Conservation (phyloP, 2,113 vertebrate species). For the Ailurus styani region DNA sequence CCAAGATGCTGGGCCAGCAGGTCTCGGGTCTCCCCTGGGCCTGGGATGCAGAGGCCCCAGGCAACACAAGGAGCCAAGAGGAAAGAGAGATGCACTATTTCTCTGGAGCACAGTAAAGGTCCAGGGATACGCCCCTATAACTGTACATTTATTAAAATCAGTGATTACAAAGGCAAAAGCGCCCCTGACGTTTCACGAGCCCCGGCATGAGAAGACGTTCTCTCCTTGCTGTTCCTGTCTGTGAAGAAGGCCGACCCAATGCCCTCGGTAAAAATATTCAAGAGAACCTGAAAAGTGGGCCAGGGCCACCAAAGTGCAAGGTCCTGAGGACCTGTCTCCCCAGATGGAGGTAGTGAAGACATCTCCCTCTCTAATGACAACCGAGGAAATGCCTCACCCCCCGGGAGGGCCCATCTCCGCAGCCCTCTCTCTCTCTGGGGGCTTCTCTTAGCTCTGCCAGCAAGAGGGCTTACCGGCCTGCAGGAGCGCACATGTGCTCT, state of each 20-base stretch:
- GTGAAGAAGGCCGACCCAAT: background rate
- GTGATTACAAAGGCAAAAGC: background rate
- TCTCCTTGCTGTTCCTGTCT: background rate
- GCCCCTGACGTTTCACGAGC: no score
- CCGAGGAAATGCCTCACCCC: background rate
- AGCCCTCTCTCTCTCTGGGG: no score
- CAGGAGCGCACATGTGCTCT: accelerated
- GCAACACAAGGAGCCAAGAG: background rate
- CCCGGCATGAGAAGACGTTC: background rate
- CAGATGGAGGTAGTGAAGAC: background rate
- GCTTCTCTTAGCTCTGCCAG: background rate
- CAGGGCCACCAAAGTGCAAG: background rate
- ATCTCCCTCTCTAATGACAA: background rate
- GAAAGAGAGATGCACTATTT: accelerated
- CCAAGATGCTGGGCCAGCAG: background rate
- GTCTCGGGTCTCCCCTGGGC: background rate
- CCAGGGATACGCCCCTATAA: accelerated
- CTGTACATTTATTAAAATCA: background rate
- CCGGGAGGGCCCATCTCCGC: background rate
- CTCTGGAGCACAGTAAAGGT: background rate
- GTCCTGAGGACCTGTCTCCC: background rate
- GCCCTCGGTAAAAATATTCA: background rate
- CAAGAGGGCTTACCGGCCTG: background rate
- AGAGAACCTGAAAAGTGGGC: background rate
- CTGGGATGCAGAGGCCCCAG: background rate